These are phyloP conservation scores for Phyllopteryx taeniolatus DNA, from an alignment of 2,113 vertebrate species.

Conservation along the genomic window DNA sequence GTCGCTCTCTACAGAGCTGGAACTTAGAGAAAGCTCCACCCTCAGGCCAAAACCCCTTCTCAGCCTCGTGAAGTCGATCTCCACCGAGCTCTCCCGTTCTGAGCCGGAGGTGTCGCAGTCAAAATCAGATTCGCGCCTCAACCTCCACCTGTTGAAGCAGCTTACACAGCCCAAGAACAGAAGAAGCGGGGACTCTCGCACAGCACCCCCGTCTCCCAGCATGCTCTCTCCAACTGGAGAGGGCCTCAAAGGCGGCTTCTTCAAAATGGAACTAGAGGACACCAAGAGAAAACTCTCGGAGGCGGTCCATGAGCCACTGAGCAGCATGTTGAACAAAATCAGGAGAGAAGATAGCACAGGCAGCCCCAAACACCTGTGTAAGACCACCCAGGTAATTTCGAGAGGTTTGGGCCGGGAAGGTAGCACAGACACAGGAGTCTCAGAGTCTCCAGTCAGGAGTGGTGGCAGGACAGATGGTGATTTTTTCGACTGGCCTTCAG, in stretches of 20 bases:
- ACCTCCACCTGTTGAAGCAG: constrained; percentile 79
- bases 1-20: constrained; percentile 78
- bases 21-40: constrained; percentile 68
- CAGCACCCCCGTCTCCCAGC: constrained; percentile 79
- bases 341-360: constrained; percentile 77
- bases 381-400: constrained; percentile 40
- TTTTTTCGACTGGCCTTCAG: constrained; percentile 59
- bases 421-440: constrained; percentile 39
- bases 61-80: constrained; percentile 82
- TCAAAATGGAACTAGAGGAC: constrained; percentile 84
- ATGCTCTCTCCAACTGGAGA: constrained; percentile 71
- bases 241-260: constrained; percentile 71
- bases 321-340: constrained; percentile 82
- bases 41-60: constrained; percentile 75
- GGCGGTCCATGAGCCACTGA: constrained; percentile 76
- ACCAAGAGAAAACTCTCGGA: constrained; percentile 79
- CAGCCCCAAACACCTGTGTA: constrained; percentile 63
- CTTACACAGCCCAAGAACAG: constrained; percentile 74
- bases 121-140: constrained; percentile 80
- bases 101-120: constrained; percentile 79
- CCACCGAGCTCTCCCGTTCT: constrained; percentile 76
- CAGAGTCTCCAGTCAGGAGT: constrained; percentile 38
- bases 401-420: constrained; percentile 46
- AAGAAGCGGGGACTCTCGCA: constrained; percentile 74
- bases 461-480: constrained; percentile 46